Base-by-base conservation (phyloP, 1,140 invertebrate genomes). In the Aphidius ervi region DNA sequence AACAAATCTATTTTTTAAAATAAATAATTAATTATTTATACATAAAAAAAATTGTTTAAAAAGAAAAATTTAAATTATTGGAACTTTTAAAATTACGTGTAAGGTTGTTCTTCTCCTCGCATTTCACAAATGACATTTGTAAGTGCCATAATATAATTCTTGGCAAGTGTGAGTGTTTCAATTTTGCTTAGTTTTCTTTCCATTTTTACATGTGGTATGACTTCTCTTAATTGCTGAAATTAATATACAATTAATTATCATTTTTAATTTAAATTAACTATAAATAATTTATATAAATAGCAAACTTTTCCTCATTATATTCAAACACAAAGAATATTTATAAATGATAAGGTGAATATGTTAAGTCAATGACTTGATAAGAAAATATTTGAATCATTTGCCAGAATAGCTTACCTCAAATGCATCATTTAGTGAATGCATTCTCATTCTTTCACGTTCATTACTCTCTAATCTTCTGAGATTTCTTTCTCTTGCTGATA, bases 81-180 rank as follows among this genome's bases (percentile, higher is more conserved):
- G 40, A 20, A 48, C 53, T 16, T 16, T 16, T 52, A 23, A 16
- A 61, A 23, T 59, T 68, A 81, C 79, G 81, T 81, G 76, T 87
- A 88, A 52, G 86, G 85, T 62, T 83, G 82, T 53, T 82, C 81
- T 64, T 89, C 87, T 53, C 87, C 87, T 58, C 88, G 79, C 84
- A 90, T 89, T 67, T 89, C 87, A 75, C 88, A 91, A 73, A 94
- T 91, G 62, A 92, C 89, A 77, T 93, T 92, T 53, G 91, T 93
- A 64, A 94, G 81, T 39, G 92, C 92, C 84, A 92, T 92, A 72
- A 94, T 94, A 77, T 94, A 94, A 82, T 94, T 92, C 79, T 93
- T 93, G 66, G 92, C 92, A 71, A 94, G 76, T 10, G 91, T 93
- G 16, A 94, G 77, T 9, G 92, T 94, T 78, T 94, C 92, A 64